These are phyloP conservation scores for Zingel zingel DNA, from an alignment of 2,113 vertebrate genomes.

Conservation along the genomic window DNA sequence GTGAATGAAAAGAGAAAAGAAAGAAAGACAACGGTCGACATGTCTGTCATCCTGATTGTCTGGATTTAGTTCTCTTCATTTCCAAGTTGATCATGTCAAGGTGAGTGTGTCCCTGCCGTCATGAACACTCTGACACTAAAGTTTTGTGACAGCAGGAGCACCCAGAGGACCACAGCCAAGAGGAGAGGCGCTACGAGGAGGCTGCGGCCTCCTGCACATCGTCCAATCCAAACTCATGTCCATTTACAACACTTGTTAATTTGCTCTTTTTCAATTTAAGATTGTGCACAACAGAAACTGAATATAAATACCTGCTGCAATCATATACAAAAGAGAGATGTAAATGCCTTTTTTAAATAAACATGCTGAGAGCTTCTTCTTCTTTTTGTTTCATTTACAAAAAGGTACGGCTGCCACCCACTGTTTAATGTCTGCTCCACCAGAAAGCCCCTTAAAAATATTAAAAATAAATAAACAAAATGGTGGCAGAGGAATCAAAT, in stretches of 20 bases:
- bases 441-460: neutral
- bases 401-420: neutral
- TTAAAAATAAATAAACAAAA: neutral
- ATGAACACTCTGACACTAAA: conserved; percentile 55
- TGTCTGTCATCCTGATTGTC: conserved; percentile 42
- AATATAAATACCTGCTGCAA: neutral
- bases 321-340: neutral
- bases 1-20: neutral
- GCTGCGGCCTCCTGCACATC: conserved; percentile 7
- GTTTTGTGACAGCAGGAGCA: conserved; percentile 71
- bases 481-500: neutral
- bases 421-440: neutral
- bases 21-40: conserved; percentile 8
- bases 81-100: conserved; percentile 68
- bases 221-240: conserved; percentile 5
- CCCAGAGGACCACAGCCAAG: conserved; percentile 62
- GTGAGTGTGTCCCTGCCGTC: conserved; percentile 54
- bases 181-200: conserved; percentile 19
- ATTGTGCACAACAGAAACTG: neutral
- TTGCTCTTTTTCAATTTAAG: neutral
- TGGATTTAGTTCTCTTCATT: conserved; percentile 60
- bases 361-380: neutral
- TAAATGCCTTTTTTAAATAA: neutral
- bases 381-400: neutral
- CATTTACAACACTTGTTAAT: neutral